phyloP scores from a whole-genome alignment of 2,888 invertebrate genomes.

The Parnassius apollo region DNA sequence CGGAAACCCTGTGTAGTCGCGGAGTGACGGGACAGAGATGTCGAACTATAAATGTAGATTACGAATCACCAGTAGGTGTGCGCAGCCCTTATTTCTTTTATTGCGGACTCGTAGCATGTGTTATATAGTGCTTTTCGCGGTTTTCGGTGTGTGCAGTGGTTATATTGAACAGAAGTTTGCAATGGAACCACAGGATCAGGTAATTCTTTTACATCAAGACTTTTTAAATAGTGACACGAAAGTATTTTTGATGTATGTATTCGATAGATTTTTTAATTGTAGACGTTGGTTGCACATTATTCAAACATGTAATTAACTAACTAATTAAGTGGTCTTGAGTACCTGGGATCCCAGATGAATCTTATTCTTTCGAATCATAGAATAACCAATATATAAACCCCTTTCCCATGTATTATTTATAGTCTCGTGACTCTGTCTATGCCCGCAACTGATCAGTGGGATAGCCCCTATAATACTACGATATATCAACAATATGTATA shows the following conservation, averaged over 20 bases:
- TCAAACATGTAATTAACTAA: no score
- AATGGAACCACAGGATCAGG: conserved; percentile 93
- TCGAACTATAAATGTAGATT: conserved; percentile 50
- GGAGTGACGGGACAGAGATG: conserved; percentile 46
- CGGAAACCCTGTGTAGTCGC: conserved; percentile 29
- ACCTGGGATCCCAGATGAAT: no score
- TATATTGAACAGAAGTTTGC: conserved; percentile 90
- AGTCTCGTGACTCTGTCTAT: no score
- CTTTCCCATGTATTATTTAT: no score
- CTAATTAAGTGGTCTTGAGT: no score
- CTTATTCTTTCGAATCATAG: no score
- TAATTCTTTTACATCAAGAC: conserved; percentile 29
- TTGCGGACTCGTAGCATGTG: conserved; percentile 61
- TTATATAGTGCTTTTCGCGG: conserved; percentile 41
- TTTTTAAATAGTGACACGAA: neutral
- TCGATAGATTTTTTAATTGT: no score
- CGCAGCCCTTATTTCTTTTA: conserved; percentile 62
- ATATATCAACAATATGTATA: no score
- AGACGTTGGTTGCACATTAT: no score
- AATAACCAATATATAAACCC: no score
- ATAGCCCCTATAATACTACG: no score
- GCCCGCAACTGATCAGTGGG: no score
- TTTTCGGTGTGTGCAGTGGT: conserved; percentile 59
- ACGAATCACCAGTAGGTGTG: conserved; percentile 61
- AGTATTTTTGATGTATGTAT: neutral